Evolutionary conservation across 2,888 invertebrate genomes (phyloP), one percentile per base, ranked within the genome.

Genomic region (Minunthozetes semirufus): DNA sequence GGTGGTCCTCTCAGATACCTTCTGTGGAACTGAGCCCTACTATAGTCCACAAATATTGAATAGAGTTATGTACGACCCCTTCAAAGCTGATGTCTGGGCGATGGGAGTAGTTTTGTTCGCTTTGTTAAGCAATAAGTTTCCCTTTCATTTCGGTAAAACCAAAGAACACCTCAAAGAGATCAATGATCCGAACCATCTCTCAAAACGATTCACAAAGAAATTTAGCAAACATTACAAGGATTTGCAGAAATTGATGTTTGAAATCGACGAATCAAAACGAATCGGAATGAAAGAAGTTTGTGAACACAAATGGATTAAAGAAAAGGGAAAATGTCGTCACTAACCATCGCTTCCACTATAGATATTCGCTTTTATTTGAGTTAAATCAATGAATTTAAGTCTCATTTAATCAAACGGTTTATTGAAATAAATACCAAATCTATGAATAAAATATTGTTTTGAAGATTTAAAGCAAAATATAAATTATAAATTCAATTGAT

Each of bases 11-110:
- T 42, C 56, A 17, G 19, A 61, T 1, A 76, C 76, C 1, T 76
- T 42, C 46, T 76, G 76, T 42, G 76, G 76, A 8, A 76, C 76
- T 9, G 42, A 61, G 50, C 76, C 76, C n/a, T 76, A 76, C n/a
- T 53, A 61, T 48, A 19, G 17, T 15, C 71, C 70, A 29, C 50
- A 76, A 42, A n/a, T 76, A 0, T 46, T 61, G 27, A n/a, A 17
- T 1, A 6, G 9, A 22, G 11, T 8, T 4, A 11, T 9, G 8
- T 76, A 76, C 46, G 46, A 68, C n/a, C 76, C 76, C 11, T 76
- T 72, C 53, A 48, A 11, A 27, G 76, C 76, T 33, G 76, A 76
- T 61, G 19, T 56, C 9, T 76, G 76, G 76, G 75, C 76, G 4
- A 61, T 76, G 75, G 76, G 72, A 9, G 76, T 76, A 15, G 72